These are phyloP conservation scores for Terrapene triunguis DNA, from an alignment of 2,113 vertebrate species.

Conservation along the genomic window DNA sequence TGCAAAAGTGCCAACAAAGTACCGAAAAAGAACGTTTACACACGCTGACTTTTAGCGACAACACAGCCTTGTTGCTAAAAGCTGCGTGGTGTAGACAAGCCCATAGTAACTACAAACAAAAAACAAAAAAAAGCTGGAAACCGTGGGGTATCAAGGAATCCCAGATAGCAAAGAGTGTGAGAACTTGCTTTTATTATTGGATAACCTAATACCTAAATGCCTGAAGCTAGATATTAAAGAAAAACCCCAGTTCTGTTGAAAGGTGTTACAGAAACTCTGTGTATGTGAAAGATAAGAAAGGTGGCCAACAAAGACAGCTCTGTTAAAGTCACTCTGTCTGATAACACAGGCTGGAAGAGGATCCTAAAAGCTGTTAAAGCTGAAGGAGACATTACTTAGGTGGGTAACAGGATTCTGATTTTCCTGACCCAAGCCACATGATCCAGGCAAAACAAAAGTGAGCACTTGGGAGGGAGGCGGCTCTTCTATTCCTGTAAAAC, in stretches of 20 bases:
- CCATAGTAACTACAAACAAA: background rate
- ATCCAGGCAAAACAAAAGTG: background rate
- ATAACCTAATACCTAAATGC: conserved; percentile 19
- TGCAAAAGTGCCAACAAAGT: too few relatives aligned
- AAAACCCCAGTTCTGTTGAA: conserved; percentile 44
- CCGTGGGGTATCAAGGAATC: background rate
- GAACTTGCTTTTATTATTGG: conserved; percentile 13
- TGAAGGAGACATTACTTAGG: background rate
- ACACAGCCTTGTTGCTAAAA: too few relatives aligned
- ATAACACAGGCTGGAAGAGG: conserved; percentile 30
- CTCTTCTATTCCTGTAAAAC: background rate
- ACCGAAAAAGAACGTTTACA: too few relatives aligned
- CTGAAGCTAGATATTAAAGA: background rate
- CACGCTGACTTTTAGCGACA: too few relatives aligned
- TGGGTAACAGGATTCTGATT: background rate
- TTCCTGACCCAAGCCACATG: background rate
- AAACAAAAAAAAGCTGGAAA: conserved; percentile 3
- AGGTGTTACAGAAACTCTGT: conserved; percentile 29
- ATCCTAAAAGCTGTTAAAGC: background rate
- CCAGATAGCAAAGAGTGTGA: background rate
- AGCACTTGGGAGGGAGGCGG: background rate
- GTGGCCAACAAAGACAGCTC: conserved; percentile 32
- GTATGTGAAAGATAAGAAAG: conserved; percentile 53
- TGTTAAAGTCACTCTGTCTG: background rate
- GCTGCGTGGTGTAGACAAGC: too few relatives aligned